phyloP scores from a whole-genome alignment of 2,797 vertebrate genomes.

The Alectoris magna region DNA sequence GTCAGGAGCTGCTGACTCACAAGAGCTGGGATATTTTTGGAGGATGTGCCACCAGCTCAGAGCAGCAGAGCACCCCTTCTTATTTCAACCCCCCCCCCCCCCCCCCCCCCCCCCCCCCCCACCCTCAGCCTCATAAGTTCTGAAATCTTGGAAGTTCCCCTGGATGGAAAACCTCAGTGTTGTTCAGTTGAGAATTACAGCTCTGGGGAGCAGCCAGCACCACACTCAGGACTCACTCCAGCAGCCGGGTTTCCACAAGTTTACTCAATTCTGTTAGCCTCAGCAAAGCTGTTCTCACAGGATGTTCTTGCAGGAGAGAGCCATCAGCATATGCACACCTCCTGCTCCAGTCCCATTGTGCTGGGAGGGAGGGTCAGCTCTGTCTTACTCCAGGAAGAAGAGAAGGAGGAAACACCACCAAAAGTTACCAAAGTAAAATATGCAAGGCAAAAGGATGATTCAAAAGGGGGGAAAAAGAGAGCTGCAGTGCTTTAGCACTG shows the following conservation, averaged over 20 bases:
- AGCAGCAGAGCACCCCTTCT: background rate
- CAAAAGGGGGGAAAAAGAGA: background rate
- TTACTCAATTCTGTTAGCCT: background rate
- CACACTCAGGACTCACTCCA: background rate
- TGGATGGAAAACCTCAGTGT: background rate
- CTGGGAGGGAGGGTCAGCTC: background rate
- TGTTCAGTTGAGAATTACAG: background rate
- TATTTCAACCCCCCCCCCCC: no score
- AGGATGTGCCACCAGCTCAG: background rate
- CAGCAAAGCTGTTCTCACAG: background rate
- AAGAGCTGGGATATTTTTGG: background rate
- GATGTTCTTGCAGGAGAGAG: background rate
- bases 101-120: no score
- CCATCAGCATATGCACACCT: fast-evolving
- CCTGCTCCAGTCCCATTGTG: background rate
- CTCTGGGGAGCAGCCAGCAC: background rate
- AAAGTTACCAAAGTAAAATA: background rate
- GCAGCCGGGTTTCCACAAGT: background rate
- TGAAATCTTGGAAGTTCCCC: background rate
- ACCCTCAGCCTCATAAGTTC: background rate
- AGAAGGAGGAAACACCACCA: background rate
- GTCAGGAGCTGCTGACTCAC: background rate
- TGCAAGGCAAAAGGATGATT: background rate
- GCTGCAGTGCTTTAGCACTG: background rate
- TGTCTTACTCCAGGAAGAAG: background rate